Conservation (phyloP, 2,888 invertebrate species). For the Tillus elongatus region DNA sequence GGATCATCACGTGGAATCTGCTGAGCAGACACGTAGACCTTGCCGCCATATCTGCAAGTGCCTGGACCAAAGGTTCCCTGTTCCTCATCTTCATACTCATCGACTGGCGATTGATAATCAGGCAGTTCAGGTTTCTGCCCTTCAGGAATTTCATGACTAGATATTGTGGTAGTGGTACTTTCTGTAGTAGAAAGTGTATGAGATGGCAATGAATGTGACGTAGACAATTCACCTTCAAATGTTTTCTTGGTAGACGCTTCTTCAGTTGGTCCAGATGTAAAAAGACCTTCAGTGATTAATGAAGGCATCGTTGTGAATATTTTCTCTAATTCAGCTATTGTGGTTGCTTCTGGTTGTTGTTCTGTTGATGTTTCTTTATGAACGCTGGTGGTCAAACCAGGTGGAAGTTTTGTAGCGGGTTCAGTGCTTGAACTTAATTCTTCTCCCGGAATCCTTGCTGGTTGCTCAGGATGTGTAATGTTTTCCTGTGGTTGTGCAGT, state of each 20-base stretch:
- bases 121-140: conserved; percentile 32
- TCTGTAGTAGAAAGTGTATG: conserved; percentile 10
- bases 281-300: neutral
- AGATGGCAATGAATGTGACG: conserved; percentile 25
- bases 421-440: conserved; percentile 9
- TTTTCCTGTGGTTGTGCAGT: too few relatives aligned
- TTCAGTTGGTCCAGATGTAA: conserved; percentile 23
- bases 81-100: conserved; percentile 69
- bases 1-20: conserved; percentile 92
- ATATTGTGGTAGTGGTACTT: conserved; percentile 18
- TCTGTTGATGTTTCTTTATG: neutral
- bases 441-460: too few relatives aligned
- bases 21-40: conserved; percentile 88
- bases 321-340: conserved; percentile 5
- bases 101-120: conserved; percentile 37
- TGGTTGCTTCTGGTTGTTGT: neutral
- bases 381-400: conserved; percentile 9
- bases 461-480: conserved; percentile 12
- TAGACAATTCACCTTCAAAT: conserved; percentile 31
- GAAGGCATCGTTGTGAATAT: conserved; percentile 11
- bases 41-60: conserved; percentile 85
- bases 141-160: conserved; percentile 26
- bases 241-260: conserved; percentile 18
- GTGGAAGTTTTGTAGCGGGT: conserved; percentile 10
- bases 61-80: conserved; percentile 74